Evolutionary conservation across 2,113 vertebrate species (phyloP).

Genomic region (Macaca fascicularis): T2T-MFA8v1.1 NC_088376.1:29373501-29374000

Average conservation of each 20-base stretch:
- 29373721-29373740: constrained; percentile 54
- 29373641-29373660: constrained; percentile 66
- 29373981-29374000: not conserved
- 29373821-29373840: not conserved
- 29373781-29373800: not conserved
- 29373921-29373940: not conserved
- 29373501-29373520: not conserved
- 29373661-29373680: constrained; percentile 38
- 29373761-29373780: constrained; percentile 31
- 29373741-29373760: constrained; percentile 34
- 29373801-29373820: not conserved
- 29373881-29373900: not conserved
- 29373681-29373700: constrained; percentile 23
- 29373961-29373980: not conserved
- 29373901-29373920: not conserved
- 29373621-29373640: constrained; percentile 50
- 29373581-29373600: constrained; percentile 25
- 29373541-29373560: not conserved
- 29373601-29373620: constrained; percentile 62
- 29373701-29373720: not conserved
- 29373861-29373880: not conserved
- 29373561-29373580: not conserved
- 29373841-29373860: not conserved
- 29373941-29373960: not conserved
- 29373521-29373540: not conserved